A percentile compares a stretch with the other conserved stretches of the same genome.
Evolutionary conservation across 2,113 vertebrate species (phyloP).

Genomic region (Callopanchax toddi): DNA sequence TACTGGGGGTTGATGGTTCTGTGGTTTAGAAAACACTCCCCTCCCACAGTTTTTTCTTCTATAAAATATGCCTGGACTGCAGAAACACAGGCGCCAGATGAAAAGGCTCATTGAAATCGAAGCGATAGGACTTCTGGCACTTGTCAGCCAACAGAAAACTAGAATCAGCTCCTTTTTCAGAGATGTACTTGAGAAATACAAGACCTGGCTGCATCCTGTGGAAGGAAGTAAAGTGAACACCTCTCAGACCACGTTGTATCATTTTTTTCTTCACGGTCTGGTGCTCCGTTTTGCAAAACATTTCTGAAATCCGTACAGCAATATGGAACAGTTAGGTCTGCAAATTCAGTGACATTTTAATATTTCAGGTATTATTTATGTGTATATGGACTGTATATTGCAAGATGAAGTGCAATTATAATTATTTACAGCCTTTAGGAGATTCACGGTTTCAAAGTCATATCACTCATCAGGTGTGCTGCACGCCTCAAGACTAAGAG

Average conservation of each 20-base stretch:
- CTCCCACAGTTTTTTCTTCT: neutral
- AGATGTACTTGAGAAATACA: constrained; percentile 51
- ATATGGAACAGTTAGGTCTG: constrained; percentile 40
- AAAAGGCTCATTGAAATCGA: constrained; percentile 32
- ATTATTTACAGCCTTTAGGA: constrained; percentile 59
- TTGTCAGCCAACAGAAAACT: constrained; percentile 53
- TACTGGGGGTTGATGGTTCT: neutral
- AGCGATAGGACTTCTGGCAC: constrained; percentile 52
- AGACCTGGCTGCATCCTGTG: constrained; percentile 38
- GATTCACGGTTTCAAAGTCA: constrained; percentile 14
- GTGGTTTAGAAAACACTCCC: constrained; percentile 15
- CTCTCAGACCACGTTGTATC: constrained; percentile 62
- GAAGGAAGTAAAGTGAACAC: constrained; percentile 39
- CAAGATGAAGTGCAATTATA: constrained; percentile 94
- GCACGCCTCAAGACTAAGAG: too few species aligned
- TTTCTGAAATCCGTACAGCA: constrained; percentile 33
- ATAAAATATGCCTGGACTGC: constrained; percentile 69
- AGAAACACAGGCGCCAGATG: constrained; percentile 42
- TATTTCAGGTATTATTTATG: constrained; percentile 73
- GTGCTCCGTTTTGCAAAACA: constrained; percentile 13
- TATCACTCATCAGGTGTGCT: too few species aligned
- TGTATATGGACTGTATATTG: constrained; percentile 83
- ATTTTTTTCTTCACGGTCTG: constrained; percentile 67
- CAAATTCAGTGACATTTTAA: constrained; percentile 52
- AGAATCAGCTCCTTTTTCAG: constrained; percentile 62